Percentiles rank a stretch among this genome's conserved stretches.
phyloP scores from a whole-genome alignment of 2,888 invertebrate genomes.

The Agriopis leucophaearia region DNA sequence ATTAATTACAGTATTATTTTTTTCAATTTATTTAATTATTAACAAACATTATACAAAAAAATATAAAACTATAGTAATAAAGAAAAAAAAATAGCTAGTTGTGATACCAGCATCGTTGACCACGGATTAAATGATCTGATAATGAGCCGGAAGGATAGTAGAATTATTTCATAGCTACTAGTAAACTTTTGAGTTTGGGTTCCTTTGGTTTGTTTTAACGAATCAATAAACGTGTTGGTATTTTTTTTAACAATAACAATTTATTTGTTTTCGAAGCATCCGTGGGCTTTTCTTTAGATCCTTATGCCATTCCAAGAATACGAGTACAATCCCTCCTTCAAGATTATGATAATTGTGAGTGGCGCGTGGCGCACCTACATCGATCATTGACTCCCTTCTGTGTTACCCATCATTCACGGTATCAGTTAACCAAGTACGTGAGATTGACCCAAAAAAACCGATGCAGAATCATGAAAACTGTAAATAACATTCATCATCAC shows the following conservation, averaged over 20 bases:
- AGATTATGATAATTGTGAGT: slow-evolving; percentile 36
- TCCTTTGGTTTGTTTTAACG: too few species aligned
- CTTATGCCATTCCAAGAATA: slow-evolving; percentile 10
- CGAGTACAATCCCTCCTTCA: slow-evolving; percentile 23
- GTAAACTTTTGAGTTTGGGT: too few species aligned
- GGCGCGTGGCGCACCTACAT: slow-evolving; percentile 32
- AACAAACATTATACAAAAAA: too few species aligned
- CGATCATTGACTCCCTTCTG: slow-evolving; percentile 38
- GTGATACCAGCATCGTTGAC: too few species aligned
- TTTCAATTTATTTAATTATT: too few species aligned
- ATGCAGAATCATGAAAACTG: neutral
- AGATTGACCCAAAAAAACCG: neutral
- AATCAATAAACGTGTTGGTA: too few species aligned
- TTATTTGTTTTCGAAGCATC: neutral
- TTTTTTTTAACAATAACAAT: neutral
- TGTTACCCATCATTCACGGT: slow-evolving; percentile 19
- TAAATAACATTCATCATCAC: neutral
- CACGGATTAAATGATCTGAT: too few species aligned
- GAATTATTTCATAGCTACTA: too few species aligned
- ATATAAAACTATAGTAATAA: too few species aligned
- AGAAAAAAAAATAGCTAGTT: too few species aligned
- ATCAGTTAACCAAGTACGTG: slow-evolving; percentile 10
- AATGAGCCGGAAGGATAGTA: too few species aligned
- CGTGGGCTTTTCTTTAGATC: neutral
- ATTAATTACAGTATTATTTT: too few species aligned